Conservation (phyloP, 2,888 invertebrate species). For the Dorcus hopei region DNA sequence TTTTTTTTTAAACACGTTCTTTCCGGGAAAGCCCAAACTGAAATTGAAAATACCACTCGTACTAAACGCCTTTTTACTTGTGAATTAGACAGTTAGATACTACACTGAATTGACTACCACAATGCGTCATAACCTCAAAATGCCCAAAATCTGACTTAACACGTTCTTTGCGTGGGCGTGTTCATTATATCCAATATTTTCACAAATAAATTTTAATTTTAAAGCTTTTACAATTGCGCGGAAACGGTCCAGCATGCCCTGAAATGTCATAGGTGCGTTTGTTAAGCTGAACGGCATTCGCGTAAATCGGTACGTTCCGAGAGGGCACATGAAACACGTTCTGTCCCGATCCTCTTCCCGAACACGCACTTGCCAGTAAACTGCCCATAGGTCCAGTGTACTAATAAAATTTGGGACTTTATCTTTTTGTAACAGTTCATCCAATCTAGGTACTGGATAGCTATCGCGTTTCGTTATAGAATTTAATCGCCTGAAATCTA, state of each 20-base stretch:
- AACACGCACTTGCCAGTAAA: conserved; percentile 40
- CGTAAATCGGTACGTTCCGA: conserved; percentile 25
- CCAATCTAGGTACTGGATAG: conserved; percentile 45
- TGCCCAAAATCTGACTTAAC: too few species aligned
- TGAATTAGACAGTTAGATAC: too few species aligned
- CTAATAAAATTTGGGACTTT: conserved; percentile 29
- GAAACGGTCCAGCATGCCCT: conserved; percentile 29
- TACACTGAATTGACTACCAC: too few species aligned
- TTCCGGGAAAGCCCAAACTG: too few species aligned
- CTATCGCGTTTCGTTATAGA: conserved; percentile 23
- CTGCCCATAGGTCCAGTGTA: conserved; percentile 38
- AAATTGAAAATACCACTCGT: too few species aligned
- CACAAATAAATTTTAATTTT: too few species aligned
- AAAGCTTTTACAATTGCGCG: too few species aligned
- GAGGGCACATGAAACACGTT: conserved; percentile 32
- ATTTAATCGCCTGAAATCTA: conserved; percentile 37
- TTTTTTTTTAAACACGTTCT: too few species aligned
- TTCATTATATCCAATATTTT: too few species aligned
- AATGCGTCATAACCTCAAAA: too few species aligned
- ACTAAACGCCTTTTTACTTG: too few species aligned
- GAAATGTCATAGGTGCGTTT: conserved; percentile 31
- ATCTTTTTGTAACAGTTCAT: conserved; percentile 41
- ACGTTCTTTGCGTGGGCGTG: too few species aligned
- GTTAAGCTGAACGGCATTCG: conserved; percentile 30
- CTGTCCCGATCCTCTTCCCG: conserved; percentile 39